Evolutionary conservation across 2,797 vertebrate genomes (phyloP).

Genomic region (Kryptopterus vitreolus): DNA sequence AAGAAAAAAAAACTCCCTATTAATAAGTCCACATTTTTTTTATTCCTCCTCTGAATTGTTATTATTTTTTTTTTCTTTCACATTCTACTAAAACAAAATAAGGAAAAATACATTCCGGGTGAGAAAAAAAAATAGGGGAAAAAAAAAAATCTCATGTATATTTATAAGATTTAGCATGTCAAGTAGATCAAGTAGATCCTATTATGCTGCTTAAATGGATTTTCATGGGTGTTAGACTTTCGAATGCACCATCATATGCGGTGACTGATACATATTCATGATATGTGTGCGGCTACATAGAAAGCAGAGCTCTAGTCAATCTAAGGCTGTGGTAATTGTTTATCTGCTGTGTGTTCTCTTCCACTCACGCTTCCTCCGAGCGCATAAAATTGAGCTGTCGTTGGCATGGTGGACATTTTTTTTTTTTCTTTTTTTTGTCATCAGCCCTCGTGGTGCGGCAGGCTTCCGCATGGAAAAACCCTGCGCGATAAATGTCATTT

Average conservation of each 20-base stretch:
- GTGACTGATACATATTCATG: conserved; percentile 75
- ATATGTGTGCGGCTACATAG: conserved; percentile 52
- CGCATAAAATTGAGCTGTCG: conserved; percentile 72
- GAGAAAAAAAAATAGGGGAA: not conserved
- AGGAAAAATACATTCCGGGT: conserved; percentile 30
- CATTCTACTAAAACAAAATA: conserved; percentile 20
- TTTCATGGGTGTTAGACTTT: conserved; percentile 75
- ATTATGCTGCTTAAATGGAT: conserved; percentile 76
- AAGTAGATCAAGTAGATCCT: conserved; percentile 72
- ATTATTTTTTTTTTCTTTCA: not conserved
- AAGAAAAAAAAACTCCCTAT: too few relatives aligned
- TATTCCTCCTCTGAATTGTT: conserved; percentile 22
- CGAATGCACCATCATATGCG: conserved; percentile 68
- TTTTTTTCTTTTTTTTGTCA: too few relatives aligned
- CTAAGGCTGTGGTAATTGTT: conserved; percentile 71
- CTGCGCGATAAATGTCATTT: conserved; percentile 69
- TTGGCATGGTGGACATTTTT: conserved; percentile 68
- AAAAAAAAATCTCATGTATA: conserved; percentile 53
- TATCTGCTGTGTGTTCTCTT: conserved; percentile 61
- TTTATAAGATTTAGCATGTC: conserved; percentile 63
- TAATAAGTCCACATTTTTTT: conserved; percentile 47
- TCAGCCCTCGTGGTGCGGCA: conserved; percentile 33
- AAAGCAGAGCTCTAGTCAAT: conserved; percentile 62
- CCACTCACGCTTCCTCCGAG: conserved; percentile 59
- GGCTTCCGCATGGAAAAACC: conserved; percentile 58